Evolutionary conservation across 2,888 invertebrate genomes (phyloP).

Genomic region (Belgica antarctica): DNA sequence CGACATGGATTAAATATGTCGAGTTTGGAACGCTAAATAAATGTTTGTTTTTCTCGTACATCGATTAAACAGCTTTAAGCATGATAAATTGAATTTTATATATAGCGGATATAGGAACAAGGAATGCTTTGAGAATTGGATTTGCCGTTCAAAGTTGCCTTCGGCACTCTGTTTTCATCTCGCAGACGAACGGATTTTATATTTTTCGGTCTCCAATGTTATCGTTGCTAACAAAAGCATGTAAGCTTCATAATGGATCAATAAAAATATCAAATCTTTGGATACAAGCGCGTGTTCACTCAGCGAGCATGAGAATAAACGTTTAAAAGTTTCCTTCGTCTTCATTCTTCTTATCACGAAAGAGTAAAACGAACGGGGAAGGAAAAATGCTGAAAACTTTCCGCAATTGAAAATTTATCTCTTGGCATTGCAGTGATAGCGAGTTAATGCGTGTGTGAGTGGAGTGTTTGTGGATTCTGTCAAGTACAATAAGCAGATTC

Average conservation of each 20-base stretch:
- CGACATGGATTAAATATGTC: slow-evolving; percentile 32
- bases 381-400: no score
- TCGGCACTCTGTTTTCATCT: neutral
- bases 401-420: neutral
- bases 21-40: slow-evolving; percentile 25
- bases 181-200: neutral
- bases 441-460: neutral
- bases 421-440: neutral
- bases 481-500: no score
- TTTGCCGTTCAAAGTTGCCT: slow-evolving; percentile 3
- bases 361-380: no score
- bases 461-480: no score
- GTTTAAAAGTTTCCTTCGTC: neutral
- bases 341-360: neutral
- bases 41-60: neutral
- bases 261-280: slow-evolving; percentile 19
- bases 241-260: slow-evolving; percentile 8
- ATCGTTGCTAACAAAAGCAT: neutral
- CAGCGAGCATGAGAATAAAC: neutral
- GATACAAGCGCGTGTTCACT: neutral
- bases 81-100: slow-evolving; percentile 41
- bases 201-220: neutral
- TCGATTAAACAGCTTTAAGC: slow-evolving; percentile 39
- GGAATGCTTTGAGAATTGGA: slow-evolving; percentile 28
- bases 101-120: neutral